Evolutionary conservation across 2,888 invertebrate species (phyloP).

Genomic region (Drosophila meridionalis): DNA sequence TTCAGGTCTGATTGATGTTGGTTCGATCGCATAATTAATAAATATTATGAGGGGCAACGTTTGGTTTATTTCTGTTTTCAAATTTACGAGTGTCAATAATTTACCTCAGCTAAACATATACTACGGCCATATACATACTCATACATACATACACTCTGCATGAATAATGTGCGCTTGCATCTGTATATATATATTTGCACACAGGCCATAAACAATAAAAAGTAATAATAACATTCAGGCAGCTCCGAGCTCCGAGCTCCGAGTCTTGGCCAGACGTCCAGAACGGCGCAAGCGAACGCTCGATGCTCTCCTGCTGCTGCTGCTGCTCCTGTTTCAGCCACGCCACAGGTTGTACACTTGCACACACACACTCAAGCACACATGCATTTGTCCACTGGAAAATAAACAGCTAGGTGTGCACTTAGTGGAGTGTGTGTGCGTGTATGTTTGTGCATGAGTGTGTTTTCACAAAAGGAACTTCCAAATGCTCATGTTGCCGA

Average conservation of each 20-base stretch:
- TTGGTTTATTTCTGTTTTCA: background rate
- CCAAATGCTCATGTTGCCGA: slow-evolving; percentile 55
- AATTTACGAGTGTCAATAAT: slow-evolving; percentile 13
- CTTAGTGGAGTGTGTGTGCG: slow-evolving; percentile 3
- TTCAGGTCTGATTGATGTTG: background rate
- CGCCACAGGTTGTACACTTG: slow-evolving; percentile 24
- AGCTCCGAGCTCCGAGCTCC: background rate
- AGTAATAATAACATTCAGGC: slow-evolving; percentile 17
- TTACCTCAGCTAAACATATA: slow-evolving; percentile 13
- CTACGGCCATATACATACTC: background rate
- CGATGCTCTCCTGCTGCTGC: slow-evolving; percentile 3
- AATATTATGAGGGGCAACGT: background rate
- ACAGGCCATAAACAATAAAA: slow-evolving; percentile 15
- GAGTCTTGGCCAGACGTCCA: slow-evolving; percentile 8
- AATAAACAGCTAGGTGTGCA: slow-evolving; percentile 17
- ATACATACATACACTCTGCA: background rate
- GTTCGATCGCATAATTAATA: slow-evolving; percentile 1
- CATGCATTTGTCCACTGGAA: background rate
- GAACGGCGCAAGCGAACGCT: slow-evolving; percentile 1
- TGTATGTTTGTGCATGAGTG: background rate
- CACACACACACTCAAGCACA: background rate
- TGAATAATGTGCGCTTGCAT: background rate
- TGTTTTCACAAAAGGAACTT: slow-evolving; percentile 23
- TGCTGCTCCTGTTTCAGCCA: slow-evolving; percentile 23
- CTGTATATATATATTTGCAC: background rate